These are phyloP conservation scores for Cotesia vestalis DNA, from an alignment of 1,140 invertebrate species.

Conservation along the genomic window DNA sequence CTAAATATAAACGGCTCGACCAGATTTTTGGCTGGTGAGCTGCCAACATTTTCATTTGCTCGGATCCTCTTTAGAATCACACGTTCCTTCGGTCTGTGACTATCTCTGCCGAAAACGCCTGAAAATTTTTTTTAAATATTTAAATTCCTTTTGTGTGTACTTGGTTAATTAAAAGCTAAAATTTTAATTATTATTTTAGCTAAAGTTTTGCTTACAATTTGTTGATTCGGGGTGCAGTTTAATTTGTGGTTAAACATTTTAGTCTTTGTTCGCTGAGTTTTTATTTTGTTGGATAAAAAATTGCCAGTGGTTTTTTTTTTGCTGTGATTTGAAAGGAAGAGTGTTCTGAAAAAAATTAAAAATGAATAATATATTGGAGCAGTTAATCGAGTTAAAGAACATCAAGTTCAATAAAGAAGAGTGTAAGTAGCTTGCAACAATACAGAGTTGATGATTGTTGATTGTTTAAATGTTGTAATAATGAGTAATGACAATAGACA, in stretches of 20 bases:
- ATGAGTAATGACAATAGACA: not conserved
- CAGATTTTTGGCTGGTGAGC: slow-evolving; percentile 55
- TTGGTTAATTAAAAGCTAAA: too few species aligned
- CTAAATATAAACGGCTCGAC: slow-evolving; percentile 65
- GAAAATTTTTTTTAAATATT: too few species aligned
- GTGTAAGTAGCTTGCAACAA: slow-evolving; percentile 51
- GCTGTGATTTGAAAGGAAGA: not conserved
- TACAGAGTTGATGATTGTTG: not conserved
- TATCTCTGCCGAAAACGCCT: not conserved
- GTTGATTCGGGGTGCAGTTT: too few species aligned
- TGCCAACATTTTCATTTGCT: slow-evolving; percentile 49
- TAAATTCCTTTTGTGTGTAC: too few species aligned
- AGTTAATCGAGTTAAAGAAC: slow-evolving; percentile 37
- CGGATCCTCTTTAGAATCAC: not conserved
- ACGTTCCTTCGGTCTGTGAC: slow-evolving; percentile 5
- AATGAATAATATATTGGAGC: slow-evolving; percentile 29
- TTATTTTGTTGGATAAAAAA: not conserved
- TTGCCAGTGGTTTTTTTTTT: not conserved
- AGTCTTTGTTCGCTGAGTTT: not conserved
- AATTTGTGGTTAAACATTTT: not conserved
- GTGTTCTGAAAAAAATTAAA: not conserved
- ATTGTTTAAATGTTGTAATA: too few species aligned
- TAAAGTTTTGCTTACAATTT: too few species aligned
- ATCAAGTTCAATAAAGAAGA: slow-evolving; percentile 55
- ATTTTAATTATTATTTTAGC: too few species aligned